These are phyloP conservation scores for Brassicogethes aeneus DNA, from an alignment of 2,888 invertebrate species.

Conservation along the genomic window DNA sequence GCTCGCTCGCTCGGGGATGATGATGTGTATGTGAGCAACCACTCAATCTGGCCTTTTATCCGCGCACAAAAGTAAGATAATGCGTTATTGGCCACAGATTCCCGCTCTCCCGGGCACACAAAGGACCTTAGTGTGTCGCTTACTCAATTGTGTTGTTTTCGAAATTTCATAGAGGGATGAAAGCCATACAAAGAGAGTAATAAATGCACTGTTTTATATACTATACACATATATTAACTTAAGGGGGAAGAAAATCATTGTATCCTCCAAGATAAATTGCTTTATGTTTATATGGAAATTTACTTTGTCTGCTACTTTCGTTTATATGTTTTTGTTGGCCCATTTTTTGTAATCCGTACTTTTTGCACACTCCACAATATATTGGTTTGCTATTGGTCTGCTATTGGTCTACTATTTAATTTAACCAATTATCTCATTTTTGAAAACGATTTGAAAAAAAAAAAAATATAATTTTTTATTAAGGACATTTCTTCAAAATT, in stretches of 20 bases:
- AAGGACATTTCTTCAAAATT: too few relatives aligned
- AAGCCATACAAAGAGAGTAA: constrained; percentile 10
- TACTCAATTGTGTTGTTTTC: constrained; percentile 23
- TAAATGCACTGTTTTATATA: constrained; percentile 12
- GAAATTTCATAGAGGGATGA: constrained; percentile 20
- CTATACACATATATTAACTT: constrained; percentile 8
- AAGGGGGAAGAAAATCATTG: constrained; percentile 3
- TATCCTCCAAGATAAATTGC: background rate
- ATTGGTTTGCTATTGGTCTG: too few relatives aligned
- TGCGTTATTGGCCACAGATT: constrained; percentile 26
- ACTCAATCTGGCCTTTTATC: constrained; percentile 30
- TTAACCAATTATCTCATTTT: too few relatives aligned
- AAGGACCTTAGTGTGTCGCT: constrained; percentile 17
- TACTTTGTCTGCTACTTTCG: too few relatives aligned
- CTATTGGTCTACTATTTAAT: too few relatives aligned
- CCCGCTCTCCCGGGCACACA: constrained; percentile 15
- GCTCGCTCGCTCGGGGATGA: too few relatives aligned
- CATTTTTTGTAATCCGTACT: too few relatives aligned
- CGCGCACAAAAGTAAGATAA: constrained; percentile 35
- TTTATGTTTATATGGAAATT: background rate
- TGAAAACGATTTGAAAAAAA: too few relatives aligned
- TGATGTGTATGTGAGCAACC: constrained; percentile 8
- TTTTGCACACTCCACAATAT: too few relatives aligned
- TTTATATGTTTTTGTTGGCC: too few relatives aligned
- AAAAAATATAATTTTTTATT: too few relatives aligned